Conservation (phyloP, 92 coral and sea anemone genomes). For the Paramuricea clavata region DNA sequence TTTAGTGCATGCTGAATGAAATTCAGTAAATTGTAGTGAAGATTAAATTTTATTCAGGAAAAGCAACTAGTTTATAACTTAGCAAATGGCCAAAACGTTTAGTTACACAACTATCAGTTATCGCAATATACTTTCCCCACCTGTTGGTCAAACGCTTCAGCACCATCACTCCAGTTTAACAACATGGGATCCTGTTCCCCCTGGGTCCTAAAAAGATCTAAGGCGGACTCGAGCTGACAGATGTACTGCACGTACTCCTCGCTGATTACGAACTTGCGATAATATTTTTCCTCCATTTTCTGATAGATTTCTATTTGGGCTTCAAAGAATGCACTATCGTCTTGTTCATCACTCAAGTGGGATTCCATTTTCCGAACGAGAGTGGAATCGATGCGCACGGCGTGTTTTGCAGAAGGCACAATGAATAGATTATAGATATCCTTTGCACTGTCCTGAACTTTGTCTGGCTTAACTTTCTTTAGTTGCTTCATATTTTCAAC, state of each 20-base stretch:
- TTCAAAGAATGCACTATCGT: constrained; percentile 84
- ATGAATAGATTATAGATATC: constrained; percentile 93
- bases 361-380: constrained; percentile 91
- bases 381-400: constrained; percentile 90
- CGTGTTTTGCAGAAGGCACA: constrained; percentile 91
- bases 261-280: constrained; percentile 91
- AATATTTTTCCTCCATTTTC: constrained; percentile 85
- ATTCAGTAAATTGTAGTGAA: too few species aligned
- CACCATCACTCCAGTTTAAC: constrained; percentile 83
- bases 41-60: background rate
- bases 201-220: constrained; percentile 91
- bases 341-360: constrained; percentile 78
- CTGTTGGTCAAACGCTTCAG: constrained; percentile 85
- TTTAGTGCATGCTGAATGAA: too few species aligned
- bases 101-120: background rate
- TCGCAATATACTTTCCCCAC: constrained; percentile 26
- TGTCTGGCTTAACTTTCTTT: constrained; percentile 81
- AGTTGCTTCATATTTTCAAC: constrained; percentile 79
- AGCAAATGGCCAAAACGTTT: too few species aligned
- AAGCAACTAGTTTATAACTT: background rate
- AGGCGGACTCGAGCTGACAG: constrained; percentile 90
- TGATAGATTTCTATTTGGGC: constrained; percentile 87
- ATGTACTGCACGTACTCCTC: constrained; percentile 91
- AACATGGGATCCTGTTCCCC: constrained; percentile 74
- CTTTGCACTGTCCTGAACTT: constrained; percentile 85